Evolutionary conservation across 2,113 vertebrate species (phyloP).

Genomic region (Crocuta crocuta): DNA sequence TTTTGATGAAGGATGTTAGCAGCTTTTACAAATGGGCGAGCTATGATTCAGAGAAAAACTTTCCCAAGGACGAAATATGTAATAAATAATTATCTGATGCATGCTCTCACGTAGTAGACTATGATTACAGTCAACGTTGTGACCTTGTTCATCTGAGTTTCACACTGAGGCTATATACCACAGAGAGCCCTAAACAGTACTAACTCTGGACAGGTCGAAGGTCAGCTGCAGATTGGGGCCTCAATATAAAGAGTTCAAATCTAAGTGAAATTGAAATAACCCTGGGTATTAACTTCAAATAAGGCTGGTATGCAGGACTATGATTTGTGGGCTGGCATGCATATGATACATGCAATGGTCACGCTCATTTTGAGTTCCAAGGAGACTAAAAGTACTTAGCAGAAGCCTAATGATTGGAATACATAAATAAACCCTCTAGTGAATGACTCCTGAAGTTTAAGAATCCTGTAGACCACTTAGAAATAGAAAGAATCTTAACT

Average conservation of each 20-base stretch:
- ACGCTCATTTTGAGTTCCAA: neutral
- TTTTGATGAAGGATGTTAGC: neutral
- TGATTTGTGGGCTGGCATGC: neutral
- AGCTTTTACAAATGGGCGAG: slow-evolving; percentile 26
- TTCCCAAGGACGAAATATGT: slow-evolving; percentile 33
- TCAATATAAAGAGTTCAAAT: neutral
- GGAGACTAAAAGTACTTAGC: neutral
- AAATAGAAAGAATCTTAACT: slow-evolving; percentile 3
- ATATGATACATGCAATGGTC: neutral
- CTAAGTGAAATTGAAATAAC: neutral
- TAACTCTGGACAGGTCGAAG: neutral
- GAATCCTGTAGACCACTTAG: neutral
- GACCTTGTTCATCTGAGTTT: neutral
- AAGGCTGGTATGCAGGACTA: neutral
- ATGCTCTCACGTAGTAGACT: neutral
- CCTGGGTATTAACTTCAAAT: neutral
- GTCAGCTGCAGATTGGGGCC: neutral
- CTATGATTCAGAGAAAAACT: neutral
- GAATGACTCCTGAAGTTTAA: slow-evolving; percentile 26
- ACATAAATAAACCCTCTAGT: neutral
- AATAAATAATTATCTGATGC: neutral
- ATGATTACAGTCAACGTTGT: neutral
- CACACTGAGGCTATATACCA: neutral
- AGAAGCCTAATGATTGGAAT: neutral
- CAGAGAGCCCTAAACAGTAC: neutral